Conservation (phyloP, 1,140 invertebrate species). For the Drosophila quadrilineata region DNA sequence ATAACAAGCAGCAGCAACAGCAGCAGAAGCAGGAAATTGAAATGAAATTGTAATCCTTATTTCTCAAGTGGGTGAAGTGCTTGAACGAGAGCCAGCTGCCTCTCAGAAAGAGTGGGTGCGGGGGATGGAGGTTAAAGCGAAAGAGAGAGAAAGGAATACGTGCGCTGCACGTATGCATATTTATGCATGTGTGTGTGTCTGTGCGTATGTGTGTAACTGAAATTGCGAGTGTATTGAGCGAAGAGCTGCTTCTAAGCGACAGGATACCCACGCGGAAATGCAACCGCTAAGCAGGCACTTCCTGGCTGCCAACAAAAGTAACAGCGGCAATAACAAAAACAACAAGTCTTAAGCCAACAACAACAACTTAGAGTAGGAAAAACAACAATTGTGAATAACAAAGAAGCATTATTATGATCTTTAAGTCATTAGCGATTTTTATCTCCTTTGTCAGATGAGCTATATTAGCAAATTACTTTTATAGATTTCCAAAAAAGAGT, state of each 20-base stretch:
- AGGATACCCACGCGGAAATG: constrained; percentile 35
- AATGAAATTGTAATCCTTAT: constrained; percentile 70
- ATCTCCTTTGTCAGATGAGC: too few species aligned
- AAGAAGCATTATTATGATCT: too few species aligned
- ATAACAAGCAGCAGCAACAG: constrained; percentile 37
- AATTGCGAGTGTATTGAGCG: neutral
- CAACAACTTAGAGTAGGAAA: too few species aligned
- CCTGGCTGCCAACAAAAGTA: constrained; percentile 28
- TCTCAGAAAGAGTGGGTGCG: neutral
- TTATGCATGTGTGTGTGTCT: constrained; percentile 19
- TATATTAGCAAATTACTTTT: too few species aligned
- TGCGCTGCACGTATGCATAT: constrained; percentile 50
- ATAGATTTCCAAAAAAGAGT: too few species aligned
- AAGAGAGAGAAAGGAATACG: neutral
- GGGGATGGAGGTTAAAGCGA: neutral
- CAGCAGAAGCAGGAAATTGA: constrained; percentile 62
- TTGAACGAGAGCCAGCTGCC: neutral
- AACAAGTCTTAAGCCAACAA: constrained; percentile 4
- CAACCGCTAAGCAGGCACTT: constrained; percentile 56
- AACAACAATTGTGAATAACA: too few species aligned
- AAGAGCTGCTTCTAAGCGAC: neutral
- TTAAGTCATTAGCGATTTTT: too few species aligned
- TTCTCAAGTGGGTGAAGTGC: constrained; percentile 48
- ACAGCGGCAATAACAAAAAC: neutral
- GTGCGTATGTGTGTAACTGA: neutral